phyloP scores from a whole-genome alignment of 2,113 vertebrate species.

The Typhlomys cinereus region DNA sequence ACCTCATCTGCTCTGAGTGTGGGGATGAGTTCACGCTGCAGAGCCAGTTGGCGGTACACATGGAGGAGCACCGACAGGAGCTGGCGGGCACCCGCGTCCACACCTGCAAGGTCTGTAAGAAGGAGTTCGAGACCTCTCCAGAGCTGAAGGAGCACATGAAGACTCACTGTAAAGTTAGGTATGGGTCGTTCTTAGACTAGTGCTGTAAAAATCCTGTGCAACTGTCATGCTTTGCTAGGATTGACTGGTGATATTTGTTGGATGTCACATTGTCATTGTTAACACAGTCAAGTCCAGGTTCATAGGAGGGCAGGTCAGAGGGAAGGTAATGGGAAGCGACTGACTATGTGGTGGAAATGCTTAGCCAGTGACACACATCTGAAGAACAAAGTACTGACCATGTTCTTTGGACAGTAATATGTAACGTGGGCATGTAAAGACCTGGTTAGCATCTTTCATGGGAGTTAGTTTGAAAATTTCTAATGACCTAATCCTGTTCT shows the following conservation, averaged over 20 bases:
- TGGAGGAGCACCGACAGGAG: constrained; percentile 97
- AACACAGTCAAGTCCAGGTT: fast-evolving
- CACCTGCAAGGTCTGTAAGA: constrained; percentile 92
- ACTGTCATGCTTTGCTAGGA: fast-evolving
- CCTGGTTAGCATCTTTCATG: not conserved
- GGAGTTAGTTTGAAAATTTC: not conserved
- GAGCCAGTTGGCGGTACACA: constrained; percentile 94
- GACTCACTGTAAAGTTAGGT: constrained; percentile 95
- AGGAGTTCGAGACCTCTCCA: constrained; percentile 89
- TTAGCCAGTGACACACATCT: not conserved
- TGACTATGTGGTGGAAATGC: not conserved
- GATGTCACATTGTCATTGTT: no score
- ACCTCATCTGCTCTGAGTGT: constrained; percentile 96
- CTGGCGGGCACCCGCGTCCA: constrained; percentile 89
- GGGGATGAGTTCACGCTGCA: constrained; percentile 98
- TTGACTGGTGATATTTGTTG: not conserved
- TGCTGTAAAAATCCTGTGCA: not conserved
- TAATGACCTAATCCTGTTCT: fast-evolving
- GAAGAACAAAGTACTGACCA: not conserved
- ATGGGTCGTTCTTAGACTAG: not conserved
- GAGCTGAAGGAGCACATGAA: constrained; percentile 96
- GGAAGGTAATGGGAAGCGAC: fast-evolving
- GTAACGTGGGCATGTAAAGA: not conserved
- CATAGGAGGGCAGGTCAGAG: no score
- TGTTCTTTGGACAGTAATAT: not conserved